Conservation (phyloP, 2,113 vertebrate genomes). For the Dendrocopos noguchii region DNA sequence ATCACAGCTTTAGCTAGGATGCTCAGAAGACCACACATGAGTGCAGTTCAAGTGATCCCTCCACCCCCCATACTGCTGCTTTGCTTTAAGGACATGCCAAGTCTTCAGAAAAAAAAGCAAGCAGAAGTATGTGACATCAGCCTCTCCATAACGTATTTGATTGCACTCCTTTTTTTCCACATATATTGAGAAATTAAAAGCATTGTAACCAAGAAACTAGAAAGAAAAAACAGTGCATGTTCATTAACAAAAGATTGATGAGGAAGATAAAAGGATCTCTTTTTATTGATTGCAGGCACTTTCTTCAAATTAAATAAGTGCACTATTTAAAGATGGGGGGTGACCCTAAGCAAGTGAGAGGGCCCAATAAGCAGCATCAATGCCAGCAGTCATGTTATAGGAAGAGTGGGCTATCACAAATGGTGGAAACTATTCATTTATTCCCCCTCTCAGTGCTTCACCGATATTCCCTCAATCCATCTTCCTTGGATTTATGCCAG, state of each 20-base stretch:
- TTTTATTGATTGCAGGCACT: slow-evolving; percentile 62
- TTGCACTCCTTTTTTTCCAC: not conserved
- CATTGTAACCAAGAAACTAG: slow-evolving; percentile 5
- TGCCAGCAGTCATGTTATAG: not conserved
- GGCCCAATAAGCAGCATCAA: not conserved
- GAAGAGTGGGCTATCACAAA: not conserved
- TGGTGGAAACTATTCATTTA: not conserved
- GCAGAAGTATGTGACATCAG: not conserved
- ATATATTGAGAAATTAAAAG: slow-evolving; percentile 30
- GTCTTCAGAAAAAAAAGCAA: not conserved
- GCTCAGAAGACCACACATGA: not conserved
- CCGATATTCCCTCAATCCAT: not conserved
- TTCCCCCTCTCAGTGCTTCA: slow-evolving; percentile 2
- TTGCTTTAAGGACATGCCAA: not conserved
- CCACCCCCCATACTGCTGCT: fast-evolving
- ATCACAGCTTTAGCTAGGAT: not conserved
- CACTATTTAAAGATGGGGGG: slow-evolving; percentile 11
- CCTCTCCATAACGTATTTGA: not conserved
- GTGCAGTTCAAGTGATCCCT: not conserved
- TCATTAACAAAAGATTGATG: slow-evolving; percentile 62
- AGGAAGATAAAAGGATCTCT: slow-evolving; percentile 49
- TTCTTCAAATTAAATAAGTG: slow-evolving; percentile 66
- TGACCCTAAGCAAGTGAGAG: slow-evolving; percentile 21
- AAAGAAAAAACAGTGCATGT: not conserved
- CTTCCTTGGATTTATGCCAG: slow-evolving; percentile 11